These are phyloP conservation scores for Diaperis boleti DNA, from an alignment of 2,888 invertebrate genomes.

Conservation along the genomic window DNA sequence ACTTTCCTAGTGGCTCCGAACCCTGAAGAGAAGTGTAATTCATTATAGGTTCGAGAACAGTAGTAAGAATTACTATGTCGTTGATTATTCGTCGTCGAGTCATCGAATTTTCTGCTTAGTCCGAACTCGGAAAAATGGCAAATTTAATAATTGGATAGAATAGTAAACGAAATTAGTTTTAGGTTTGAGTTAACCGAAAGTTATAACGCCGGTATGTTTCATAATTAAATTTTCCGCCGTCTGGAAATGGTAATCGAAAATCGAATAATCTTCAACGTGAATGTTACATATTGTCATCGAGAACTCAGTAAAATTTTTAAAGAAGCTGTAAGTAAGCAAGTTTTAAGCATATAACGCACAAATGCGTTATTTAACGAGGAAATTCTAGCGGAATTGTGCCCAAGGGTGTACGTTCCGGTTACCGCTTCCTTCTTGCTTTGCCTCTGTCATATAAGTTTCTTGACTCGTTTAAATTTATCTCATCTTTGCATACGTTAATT, in stretches of 20 bases:
- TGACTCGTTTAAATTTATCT: conserved; percentile 33
- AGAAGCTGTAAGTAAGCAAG: conserved; percentile 44
- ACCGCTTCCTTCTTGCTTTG: conserved; percentile 44
- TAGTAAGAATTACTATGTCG: conserved; percentile 30
- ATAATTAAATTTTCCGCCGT: conserved; percentile 25
- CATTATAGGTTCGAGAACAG: conserved; percentile 31
- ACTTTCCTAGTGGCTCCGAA: conserved; percentile 29
- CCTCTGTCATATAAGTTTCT: conserved; percentile 43
- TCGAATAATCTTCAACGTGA: conserved; percentile 16
- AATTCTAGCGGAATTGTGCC: conserved; percentile 44
- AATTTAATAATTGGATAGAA: no score
- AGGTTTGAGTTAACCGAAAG: conserved; percentile 8
- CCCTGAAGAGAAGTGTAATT: conserved; percentile 24
- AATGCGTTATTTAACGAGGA: conserved; percentile 47
- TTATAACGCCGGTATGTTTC: conserved; percentile 13
- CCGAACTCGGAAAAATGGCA: conserved; percentile 10
- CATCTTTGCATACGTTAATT: conserved; percentile 27
- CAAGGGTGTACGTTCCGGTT: conserved; percentile 46
- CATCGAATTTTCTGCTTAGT: conserved; percentile 26
- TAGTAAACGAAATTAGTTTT: conserved; percentile 11
- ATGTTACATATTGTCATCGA: conserved; percentile 24
- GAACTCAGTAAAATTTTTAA: conserved; percentile 43
- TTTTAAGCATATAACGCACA: conserved; percentile 47
- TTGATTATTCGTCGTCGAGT: conserved; percentile 25
- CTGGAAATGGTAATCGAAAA: conserved; percentile 12